Conservation (phyloP, 2,888 invertebrate species). For the Aricia artaxerxes region DNA sequence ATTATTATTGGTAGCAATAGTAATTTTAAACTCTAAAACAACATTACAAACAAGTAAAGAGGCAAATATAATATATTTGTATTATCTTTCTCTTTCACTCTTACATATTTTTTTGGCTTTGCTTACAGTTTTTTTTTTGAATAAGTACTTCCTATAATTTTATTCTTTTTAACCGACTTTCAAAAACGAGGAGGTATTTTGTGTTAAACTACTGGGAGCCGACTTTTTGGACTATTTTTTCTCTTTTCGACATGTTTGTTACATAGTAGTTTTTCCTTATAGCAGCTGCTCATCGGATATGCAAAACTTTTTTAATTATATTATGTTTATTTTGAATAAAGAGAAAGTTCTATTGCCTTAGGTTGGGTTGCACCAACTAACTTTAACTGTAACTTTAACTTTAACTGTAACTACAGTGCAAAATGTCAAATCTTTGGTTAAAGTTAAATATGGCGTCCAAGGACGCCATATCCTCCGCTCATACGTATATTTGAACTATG, state of each 20-base stretch:
- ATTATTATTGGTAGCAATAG: too few relatives aligned
- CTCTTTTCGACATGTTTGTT: neutral
- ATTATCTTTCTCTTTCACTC: too few relatives aligned
- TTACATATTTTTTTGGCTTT: neutral
- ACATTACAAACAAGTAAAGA: too few relatives aligned
- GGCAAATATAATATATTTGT: too few relatives aligned
- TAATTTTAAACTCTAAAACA: too few relatives aligned
- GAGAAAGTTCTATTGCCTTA: neutral
- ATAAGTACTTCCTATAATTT: neutral
- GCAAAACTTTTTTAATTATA: neutral
- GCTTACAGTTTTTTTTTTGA: neutral
- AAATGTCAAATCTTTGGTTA: too few relatives aligned
- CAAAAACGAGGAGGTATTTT: neutral
- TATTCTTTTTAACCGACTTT: neutral
- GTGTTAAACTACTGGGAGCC: neutral
- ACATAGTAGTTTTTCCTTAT: neutral
- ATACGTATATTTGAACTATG: too few relatives aligned
- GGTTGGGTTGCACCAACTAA: too few relatives aligned
- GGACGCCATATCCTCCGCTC: too few relatives aligned
- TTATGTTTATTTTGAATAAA: constrained; percentile 6
- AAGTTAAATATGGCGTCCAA: too few relatives aligned
- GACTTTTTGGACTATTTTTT: neutral
- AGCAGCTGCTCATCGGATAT: neutral
- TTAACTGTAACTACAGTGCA: too few relatives aligned
- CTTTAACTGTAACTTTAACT: too few relatives aligned